Conservation (phyloP, 2,888 invertebrate species). For the Drosophila picticornis region DNA sequence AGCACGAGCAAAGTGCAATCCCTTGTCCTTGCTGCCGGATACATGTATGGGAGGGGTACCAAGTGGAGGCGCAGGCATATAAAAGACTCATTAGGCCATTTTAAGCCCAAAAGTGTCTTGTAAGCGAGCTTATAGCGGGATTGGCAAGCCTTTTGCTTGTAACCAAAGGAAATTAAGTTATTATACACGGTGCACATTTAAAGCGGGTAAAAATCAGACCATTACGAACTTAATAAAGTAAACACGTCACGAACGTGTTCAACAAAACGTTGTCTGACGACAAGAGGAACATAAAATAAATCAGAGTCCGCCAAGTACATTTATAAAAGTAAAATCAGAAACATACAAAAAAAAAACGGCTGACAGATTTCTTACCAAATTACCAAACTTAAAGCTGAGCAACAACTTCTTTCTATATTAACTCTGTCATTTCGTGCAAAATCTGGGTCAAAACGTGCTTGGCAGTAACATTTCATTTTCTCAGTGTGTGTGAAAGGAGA, state of each 20-base stretch:
- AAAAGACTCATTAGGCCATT: conserved; percentile 55
- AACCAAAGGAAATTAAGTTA: neutral
- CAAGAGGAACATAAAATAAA: neutral
- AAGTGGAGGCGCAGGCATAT: conserved; percentile 21
- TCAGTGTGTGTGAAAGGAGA: neutral
- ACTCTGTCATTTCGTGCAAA: neutral
- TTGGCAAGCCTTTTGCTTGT: conserved; percentile 19
- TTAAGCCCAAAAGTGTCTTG: conserved; percentile 36
- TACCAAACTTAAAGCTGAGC: neutral
- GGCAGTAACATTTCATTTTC: neutral
- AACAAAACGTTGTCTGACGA: neutral
- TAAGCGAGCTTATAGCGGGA: conserved; percentile 23
- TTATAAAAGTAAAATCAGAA: neutral
- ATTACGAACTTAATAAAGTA: too few relatives aligned
- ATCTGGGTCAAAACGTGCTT: neutral
- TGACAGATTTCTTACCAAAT: neutral
- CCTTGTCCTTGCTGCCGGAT: conserved; percentile 37
- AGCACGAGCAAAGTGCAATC: conserved; percentile 51
- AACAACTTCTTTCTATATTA: neutral
- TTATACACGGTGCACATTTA: neutral
- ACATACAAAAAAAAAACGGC: neutral
- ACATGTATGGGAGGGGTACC: neutral
- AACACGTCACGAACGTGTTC: neutral
- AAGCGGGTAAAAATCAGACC: neutral
- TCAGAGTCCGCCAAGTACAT: neutral